phyloP scores from a whole-genome alignment of 2,888 invertebrate species.

The Acanthosepion pharaonis region DNA sequence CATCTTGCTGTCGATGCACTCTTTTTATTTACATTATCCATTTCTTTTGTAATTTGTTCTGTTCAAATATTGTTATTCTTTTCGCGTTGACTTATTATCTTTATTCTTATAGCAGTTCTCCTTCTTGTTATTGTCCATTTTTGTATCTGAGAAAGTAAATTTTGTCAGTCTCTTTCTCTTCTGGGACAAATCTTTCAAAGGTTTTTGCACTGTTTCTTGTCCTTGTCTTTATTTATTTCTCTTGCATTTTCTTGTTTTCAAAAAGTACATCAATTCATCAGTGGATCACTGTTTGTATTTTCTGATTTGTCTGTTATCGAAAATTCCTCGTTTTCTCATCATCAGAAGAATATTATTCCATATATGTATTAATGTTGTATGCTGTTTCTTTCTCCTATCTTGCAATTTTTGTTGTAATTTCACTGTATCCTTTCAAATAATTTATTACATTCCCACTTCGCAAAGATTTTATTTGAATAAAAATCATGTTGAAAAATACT shows the following conservation, averaged over 20 bases:
- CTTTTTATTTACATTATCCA: background rate
- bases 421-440: too few species aligned
- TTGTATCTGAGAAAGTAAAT: background rate
- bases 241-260: background rate
- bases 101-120: background rate
- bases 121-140: background rate
- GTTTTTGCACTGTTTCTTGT: background rate
- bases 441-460: too few species aligned
- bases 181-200: background rate
- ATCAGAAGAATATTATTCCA: background rate
- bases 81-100: background rate
- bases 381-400: background rate
- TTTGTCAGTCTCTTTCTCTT: background rate
- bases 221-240: background rate
- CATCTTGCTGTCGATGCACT: background rate
- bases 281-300: too few species aligned
- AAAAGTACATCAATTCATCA: too few species aligned
- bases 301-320: background rate
- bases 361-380: background rate
- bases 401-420: background rate
- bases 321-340: background rate
- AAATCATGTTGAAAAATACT: background rate
- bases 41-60: background rate
- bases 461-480: background rate
- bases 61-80: background rate